A percentile compares a stretch with the other conserved stretches of the same genome.
Evolutionary conservation across 2,888 invertebrate genomes (phyloP).

Genomic region (Tillus elongatus): DNA sequence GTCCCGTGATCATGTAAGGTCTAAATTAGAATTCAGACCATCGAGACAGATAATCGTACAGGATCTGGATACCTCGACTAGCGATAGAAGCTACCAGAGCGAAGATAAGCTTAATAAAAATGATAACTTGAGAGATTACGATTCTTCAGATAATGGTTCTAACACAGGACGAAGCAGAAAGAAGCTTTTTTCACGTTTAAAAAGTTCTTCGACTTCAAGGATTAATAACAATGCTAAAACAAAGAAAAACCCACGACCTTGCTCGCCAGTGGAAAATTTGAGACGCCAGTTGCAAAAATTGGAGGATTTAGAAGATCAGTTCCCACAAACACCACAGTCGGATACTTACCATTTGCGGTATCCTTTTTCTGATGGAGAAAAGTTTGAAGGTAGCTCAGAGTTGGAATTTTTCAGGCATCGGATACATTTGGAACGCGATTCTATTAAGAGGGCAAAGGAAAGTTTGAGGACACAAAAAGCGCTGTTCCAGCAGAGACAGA

Average conservation of each 20-base stretch:
- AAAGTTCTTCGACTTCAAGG: constrained; percentile 61
- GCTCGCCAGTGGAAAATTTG: constrained; percentile 70
- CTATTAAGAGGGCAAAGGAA: constrained; percentile 73
- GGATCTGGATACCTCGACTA: constrained; percentile 41
- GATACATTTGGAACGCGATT: constrained; percentile 70
- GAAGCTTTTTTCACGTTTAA: constrained; percentile 60
- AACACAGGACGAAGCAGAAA: constrained; percentile 51
- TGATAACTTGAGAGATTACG: constrained; percentile 32
- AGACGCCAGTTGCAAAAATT: constrained; percentile 70
- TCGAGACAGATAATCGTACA: constrained; percentile 36
- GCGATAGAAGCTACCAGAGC: constrained; percentile 44
- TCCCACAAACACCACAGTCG: constrained; percentile 54
- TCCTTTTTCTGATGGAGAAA: constrained; percentile 61
- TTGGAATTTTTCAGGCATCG: constrained; percentile 76
- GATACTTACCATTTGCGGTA: constrained; percentile 74
- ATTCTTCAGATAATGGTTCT: constrained; percentile 48
- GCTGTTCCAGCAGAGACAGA: constrained; percentile 57
- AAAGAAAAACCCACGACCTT: constrained; percentile 48
- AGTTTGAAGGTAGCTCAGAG: constrained; percentile 52
- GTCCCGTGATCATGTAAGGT: constrained; percentile 36
- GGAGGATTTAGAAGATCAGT: constrained; percentile 75
- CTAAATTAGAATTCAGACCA: constrained; percentile 33
- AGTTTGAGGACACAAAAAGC: constrained; percentile 60
- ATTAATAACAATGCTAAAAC: constrained; percentile 49
- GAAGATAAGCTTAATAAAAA: constrained; percentile 36